Evolutionary conservation across 2,113 vertebrate species (phyloP).

Genomic region (Ceratotherium simum): DNA sequence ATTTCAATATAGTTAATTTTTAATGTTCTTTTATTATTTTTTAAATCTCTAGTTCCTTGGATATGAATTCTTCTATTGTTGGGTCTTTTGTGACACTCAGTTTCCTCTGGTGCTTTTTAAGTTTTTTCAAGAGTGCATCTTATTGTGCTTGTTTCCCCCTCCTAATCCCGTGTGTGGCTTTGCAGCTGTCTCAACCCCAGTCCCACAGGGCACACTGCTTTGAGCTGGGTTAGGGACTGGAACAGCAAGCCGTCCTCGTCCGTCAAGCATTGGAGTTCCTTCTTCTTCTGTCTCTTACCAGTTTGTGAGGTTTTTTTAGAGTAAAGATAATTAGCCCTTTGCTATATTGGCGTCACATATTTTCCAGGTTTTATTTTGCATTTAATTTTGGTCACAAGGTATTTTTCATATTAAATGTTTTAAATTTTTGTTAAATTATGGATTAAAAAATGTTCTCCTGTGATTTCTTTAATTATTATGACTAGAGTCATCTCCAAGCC

Average conservation of each 20-base stretch:
- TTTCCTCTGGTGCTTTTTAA: background rate
- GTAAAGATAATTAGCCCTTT: background rate
- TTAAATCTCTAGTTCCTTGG: background rate
- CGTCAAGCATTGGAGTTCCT: background rate
- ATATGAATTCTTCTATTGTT: background rate
- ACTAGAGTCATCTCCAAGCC: background rate
- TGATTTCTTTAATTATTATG: background rate
- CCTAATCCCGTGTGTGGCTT: background rate
- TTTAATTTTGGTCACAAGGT: constrained; percentile 28
- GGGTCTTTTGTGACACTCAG: background rate
- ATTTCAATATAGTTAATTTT: constrained; percentile 21
- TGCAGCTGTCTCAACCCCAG: background rate
- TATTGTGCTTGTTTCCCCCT: background rate
- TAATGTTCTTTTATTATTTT: background rate
- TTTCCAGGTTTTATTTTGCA: constrained; percentile 27
- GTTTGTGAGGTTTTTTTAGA: background rate
- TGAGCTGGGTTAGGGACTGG: background rate
- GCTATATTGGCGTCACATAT: background rate
- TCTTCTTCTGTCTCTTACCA: background rate
- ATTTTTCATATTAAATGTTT: background rate
- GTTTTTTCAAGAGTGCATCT: background rate
- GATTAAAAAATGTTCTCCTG: background rate
- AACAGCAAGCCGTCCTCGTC: background rate
- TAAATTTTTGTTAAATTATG: constrained; percentile 21
- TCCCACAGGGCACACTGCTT: background rate